Evolutionary conservation across 2,797 vertebrate genomes (phyloP), one percentile per base, ranked within the genome.

Genomic region (Lindbergichthys nudifrons): DNA sequence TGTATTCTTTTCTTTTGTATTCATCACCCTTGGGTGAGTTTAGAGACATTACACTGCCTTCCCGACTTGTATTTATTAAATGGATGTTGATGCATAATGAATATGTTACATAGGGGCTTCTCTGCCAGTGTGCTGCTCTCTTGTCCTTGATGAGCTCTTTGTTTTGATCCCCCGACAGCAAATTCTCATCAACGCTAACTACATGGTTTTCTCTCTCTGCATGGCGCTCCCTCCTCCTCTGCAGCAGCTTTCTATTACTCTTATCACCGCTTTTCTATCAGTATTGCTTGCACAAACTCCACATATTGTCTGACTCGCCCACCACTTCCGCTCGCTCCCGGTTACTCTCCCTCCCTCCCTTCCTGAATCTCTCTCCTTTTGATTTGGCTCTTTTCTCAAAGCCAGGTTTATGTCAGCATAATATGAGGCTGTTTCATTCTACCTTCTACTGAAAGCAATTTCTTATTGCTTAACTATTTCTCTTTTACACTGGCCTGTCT

Each of bases 301-400:
- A 84, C 84, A 71, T 77, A 88, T 85, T 89, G 85, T 90, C 87
- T 85, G 81, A 73, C 26, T 46, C 85, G 70, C 91, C 90, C 92
- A 92, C 93, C 77, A 83, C 89, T 90, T 90, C 88, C 88, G 85
- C 92, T 91, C 89, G 77, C 85, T 86, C 83, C 41, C 77, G 59
- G 15, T 43, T 57, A 36, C 70, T 70, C 77, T 51, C 73, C 36
- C 63, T 81, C 70, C 30, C 57, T 81, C 84, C n/a, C 18, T 63
- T 46, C 63, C 53, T 74, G 48, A 23, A 1, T 65, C 32, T 65
- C 59, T 83, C 64, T 73, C 68, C 75, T 84, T 84, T 64, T 81
- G 62, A 80, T 59, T 21, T 26, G 59, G 74, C 75, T 83, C 63
- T 71, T 65, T 74, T 83, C 76, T 87, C 80, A 73, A 65, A 75